Evolutionary conservation across 1,140 invertebrate species (phyloP), one percentile per base, ranked within the genome.

Genomic region (Laupala kohalensis): DNA sequence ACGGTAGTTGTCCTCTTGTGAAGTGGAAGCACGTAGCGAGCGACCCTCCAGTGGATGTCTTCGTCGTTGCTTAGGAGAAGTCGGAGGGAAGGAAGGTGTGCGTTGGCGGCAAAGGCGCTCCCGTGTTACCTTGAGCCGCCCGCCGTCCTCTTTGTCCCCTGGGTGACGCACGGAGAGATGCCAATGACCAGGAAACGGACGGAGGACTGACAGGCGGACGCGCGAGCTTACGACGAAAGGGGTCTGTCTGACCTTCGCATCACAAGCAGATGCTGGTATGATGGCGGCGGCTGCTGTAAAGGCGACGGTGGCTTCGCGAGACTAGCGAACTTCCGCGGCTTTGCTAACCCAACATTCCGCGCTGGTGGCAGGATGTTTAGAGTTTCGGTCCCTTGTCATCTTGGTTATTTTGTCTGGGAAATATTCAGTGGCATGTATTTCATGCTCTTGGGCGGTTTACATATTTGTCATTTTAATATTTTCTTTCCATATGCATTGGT

Each of bases 151-250:
- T 68, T 68, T 68, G 67, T 68, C 67, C 67, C 67, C 67, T 68
- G 71, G 29, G 71, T 72, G 67, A 72, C 73, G 67, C 70, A 75
- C 37, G 75, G 75, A 65, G 3, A 64, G 72, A 73, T 70, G 72
- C 69, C 69, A 73, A 73, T 71, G 72, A 73, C 72, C 72, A 73
- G 72, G 72, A 73, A 73, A 73, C 69, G 69, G 67, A 68, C 30
- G 37, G 37, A 9, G 1, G 37, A 19, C 37, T 0, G 4, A 19
- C 9, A 19, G 9, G 37, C 37, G 37, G 37, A 6, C 9, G 19
- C 37, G 37, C 9, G 37, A 19, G 9, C 19, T 53, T 13, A 9
- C 9, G 37, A 9, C 9, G 19, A 53, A 19, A 19, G 37, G 37
- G 1, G 9, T 13, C 9, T 53, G 37, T 53, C 9, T 13, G 9